Conservation (phyloP, 2,113 vertebrate species). For the Anguilla rostrata region DNA sequence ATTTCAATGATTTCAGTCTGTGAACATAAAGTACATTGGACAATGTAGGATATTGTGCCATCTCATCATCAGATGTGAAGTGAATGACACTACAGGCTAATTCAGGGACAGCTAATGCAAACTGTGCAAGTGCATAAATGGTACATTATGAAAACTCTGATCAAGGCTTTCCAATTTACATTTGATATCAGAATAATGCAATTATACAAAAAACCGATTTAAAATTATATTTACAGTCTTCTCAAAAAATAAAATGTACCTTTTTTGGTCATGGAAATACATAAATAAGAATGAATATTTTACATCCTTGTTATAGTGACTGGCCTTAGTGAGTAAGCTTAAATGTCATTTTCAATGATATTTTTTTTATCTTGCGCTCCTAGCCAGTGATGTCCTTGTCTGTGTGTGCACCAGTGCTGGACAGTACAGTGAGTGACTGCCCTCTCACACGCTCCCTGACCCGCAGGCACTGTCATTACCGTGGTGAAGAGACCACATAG, state of each 20-base stretch:
- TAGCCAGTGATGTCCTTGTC: background rate
- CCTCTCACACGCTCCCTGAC: background rate
- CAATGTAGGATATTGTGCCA: background rate
- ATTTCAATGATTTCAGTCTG: background rate
- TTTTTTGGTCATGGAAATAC: background rate
- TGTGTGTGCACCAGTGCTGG: background rate
- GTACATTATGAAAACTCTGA: background rate
- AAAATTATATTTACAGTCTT: background rate
- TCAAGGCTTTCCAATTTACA: background rate
- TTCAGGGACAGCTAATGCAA: background rate
- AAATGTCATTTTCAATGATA: background rate
- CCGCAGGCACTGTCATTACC: background rate
- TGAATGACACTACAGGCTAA: background rate
- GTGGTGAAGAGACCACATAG: background rate
- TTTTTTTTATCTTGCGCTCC: background rate
- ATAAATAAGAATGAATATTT: background rate
- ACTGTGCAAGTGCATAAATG: background rate
- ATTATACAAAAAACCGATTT: background rate
- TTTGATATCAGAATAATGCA: background rate
- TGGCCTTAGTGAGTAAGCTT: background rate
- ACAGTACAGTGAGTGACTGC: background rate
- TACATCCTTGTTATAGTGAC: background rate
- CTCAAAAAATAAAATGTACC: too few species aligned
- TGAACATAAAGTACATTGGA: background rate
- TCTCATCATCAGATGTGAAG: constrained; percentile 2